These are phyloP conservation scores for Chrysotoxum bicinctum DNA, from an alignment of 2,888 invertebrate genomes.

Conservation along the genomic window DNA sequence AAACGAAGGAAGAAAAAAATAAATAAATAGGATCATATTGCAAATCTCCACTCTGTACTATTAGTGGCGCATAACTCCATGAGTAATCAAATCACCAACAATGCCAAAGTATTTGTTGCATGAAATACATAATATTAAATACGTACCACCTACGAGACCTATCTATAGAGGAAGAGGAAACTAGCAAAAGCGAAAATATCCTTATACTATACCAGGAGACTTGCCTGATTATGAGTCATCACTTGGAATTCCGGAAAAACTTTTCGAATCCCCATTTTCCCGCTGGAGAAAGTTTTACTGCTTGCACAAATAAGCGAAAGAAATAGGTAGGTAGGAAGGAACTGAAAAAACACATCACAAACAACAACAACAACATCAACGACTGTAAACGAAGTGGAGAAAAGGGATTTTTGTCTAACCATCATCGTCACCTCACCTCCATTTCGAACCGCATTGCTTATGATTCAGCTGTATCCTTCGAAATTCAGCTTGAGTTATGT, in stretches of 20 bases:
- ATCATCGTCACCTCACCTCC: conserved; percentile 14
- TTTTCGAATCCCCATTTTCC: neutral
- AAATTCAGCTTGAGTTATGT: neutral
- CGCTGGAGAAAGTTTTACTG: conserved; percentile 16
- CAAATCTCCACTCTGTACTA: conserved; percentile 29
- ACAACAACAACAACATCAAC: neutral
- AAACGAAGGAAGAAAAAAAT: neutral
- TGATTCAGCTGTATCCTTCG: neutral
- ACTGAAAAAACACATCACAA: neutral
- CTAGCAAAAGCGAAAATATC: neutral
- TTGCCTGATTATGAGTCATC: conserved; percentile 62
- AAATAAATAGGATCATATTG: conserved; percentile 25
- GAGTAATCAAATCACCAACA: conserved; percentile 63
- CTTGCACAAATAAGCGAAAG: conserved; percentile 8
- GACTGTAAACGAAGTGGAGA: conserved; percentile 2
- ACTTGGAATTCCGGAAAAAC: conserved; percentile 42
- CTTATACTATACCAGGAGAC: neutral
- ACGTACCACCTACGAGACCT: neutral
- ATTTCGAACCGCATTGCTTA: conserved; percentile 19
- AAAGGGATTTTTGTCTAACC: conserved; percentile 8
- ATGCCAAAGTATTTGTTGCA: conserved; percentile 51
- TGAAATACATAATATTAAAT: conserved; percentile 23
- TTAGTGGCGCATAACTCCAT: conserved; percentile 41
- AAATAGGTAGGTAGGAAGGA: too few species aligned
- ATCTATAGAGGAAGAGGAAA: neutral